A percentile compares a stretch with the other conserved stretches of the same genome.
phyloP scores from a whole-genome alignment of 2,113 vertebrate genomes.

The Strix aluco region DNA sequence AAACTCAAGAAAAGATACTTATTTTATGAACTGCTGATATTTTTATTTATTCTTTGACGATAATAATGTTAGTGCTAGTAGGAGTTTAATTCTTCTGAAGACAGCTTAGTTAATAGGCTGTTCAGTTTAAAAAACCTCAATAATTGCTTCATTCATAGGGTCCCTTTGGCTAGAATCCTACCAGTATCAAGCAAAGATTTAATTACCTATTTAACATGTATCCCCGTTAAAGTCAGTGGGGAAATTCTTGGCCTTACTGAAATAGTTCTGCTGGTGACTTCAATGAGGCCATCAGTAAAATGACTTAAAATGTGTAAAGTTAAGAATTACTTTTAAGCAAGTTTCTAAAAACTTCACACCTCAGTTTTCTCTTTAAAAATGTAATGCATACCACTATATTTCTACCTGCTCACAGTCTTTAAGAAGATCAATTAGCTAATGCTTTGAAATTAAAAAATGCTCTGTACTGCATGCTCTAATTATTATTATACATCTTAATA shows the following conservation, averaged over 20 bases:
- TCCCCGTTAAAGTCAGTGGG: neutral
- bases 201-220: neutral
- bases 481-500: neutral
- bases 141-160: neutral
- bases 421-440: neutral
- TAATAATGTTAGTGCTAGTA: neutral
- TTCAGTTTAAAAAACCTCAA: neutral
- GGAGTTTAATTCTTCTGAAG: neutral
- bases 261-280: neutral
- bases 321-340: neutral
- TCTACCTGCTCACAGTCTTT: neutral
- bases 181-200: neutral
- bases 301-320: neutral
- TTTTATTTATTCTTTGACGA: neutral
- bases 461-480: neutral
- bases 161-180: neutral
- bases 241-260: neutral
- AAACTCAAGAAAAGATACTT: neutral
- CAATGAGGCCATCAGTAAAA: neutral
- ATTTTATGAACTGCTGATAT: neutral
- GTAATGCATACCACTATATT: neutral
- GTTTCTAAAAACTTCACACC: neutral
- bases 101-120: neutral
- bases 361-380: neutral
- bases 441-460: constrained; percentile 32